These are phyloP conservation scores for Lepidotrigona ventralis DNA, from an alignment of 1,140 invertebrate genomes.

Conservation along the genomic window DNA sequence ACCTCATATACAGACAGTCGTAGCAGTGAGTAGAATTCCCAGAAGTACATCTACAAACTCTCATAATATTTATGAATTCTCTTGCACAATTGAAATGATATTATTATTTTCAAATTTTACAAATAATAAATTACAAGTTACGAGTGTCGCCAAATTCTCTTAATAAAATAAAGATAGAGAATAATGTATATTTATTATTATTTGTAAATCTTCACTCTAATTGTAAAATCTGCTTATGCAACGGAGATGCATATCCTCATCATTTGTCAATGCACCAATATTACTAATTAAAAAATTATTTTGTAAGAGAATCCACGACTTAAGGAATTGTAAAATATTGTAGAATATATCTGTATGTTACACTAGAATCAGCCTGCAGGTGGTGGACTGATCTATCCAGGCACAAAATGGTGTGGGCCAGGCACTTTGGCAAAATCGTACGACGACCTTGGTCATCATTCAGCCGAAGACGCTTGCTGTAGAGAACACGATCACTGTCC, in stretches of 20 bases:
- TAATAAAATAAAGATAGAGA: no score
- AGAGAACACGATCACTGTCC: slow-evolving; percentile 89
- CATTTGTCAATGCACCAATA: not conserved
- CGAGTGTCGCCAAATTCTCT: no score
- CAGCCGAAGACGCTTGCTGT: slow-evolving; percentile 86
- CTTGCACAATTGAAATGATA: no score
- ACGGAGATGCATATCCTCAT: not conserved
- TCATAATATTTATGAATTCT: no score
- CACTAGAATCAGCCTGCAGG: slow-evolving; percentile 66
- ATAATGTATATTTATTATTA: no score
- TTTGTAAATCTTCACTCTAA: no score
- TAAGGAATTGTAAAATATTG: not conserved
- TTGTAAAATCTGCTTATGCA: not conserved
- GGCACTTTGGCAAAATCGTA: slow-evolving; percentile 83
- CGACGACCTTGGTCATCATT: slow-evolving; percentile 84
- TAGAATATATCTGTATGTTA: not conserved
- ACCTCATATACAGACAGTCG: not conserved
- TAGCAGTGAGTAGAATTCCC: not conserved
- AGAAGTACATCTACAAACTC: not conserved
- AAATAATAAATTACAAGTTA: no score
- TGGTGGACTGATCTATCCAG: slow-evolving; percentile 80
- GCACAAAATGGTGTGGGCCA: slow-evolving; percentile 89
- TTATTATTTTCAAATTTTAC: no score
- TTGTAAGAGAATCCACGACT: not conserved
- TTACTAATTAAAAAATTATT: not conserved